Evolutionary conservation across 1,140 invertebrate genomes (phyloP), one percentile per base, ranked within the genome.

Genomic region (Drosophila santomea): DNA sequence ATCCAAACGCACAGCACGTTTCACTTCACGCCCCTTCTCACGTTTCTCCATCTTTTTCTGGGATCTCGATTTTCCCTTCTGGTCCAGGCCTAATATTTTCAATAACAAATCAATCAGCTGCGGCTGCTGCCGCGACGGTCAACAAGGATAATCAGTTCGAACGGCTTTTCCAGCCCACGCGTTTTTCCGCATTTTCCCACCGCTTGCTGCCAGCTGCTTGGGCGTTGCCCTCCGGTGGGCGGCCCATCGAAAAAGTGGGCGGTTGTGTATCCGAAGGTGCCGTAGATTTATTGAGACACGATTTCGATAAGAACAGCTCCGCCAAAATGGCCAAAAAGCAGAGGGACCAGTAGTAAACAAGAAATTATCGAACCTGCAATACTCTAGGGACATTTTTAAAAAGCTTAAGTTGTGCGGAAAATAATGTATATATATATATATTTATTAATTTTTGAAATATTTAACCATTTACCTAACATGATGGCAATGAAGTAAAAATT

Each of bases 31-130:
- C 23, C 36, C 43, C 58, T 8, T 35, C 32, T 47, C 23, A 41
- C 23, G 20, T 23, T 59, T 8, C 60, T 17, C 54, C 14, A 12
- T 17, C 35, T 38, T 61, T 51, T 36, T 57, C 45, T 36, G 25
- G 23, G 41, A 20, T 52, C 50, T n/a, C 43, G 23, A 58, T 43
- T 54, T 43, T 54, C 58, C 60, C 48, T 41, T 55, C 41, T 36
- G 38, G 66, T 50, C 38, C 66, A 89, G 75, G 84, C 83, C 84
- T 89, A 86, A 86, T 86, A 86, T 86, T 86, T 86, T 86, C 84
- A 86, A 86, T 86, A 86, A 86, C 84, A 86, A 86, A 86, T 86
- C 83, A 86, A 86, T 86, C 83, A 86, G 84, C 79, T 77, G 79
- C 79, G 77, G 67, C 74, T 68, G 82, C 58, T 67, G 69, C 58